Evolutionary conservation across 2,113 vertebrate species (phyloP).

Genomic region (Pelodiscus sinensis): DNA sequence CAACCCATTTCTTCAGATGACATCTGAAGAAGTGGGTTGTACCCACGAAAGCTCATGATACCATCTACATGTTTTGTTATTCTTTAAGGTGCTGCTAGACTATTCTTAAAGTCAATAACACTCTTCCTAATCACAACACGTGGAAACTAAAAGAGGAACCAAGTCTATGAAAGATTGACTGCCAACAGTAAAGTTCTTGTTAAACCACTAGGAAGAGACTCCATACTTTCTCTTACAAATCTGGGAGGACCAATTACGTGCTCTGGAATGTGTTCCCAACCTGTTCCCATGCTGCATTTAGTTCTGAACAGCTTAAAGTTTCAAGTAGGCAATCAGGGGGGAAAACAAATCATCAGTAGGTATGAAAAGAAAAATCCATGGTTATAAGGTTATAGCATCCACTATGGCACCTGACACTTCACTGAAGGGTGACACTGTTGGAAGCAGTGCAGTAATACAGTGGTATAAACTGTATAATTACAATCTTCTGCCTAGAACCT

Average conservation of each 20-base stretch:
- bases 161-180: not conserved
- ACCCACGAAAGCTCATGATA: too few species aligned
- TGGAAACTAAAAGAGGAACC: not conserved
- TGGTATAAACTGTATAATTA: not conserved
- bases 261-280: not conserved
- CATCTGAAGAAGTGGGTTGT: too few species aligned
- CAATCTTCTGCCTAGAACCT: not conserved
- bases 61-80: too few species aligned
- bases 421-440: not conserved
- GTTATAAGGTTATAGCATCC: not conserved
- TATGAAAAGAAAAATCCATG: not conserved
- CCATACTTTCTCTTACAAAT: not conserved
- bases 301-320: constrained; percentile 29
- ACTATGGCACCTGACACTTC: not conserved
- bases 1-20: too few species aligned
- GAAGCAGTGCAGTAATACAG: not conserved
- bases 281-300: not conserved
- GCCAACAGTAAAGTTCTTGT: not conserved
- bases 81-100: too few species aligned
- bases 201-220: not conserved
- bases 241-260: not conserved
- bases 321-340: not conserved
- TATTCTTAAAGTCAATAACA: not conserved
- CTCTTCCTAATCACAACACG: not conserved
- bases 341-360: not conserved